Conservation (phyloP, 1,140 invertebrate genomes). For the Apis florea region DNA sequence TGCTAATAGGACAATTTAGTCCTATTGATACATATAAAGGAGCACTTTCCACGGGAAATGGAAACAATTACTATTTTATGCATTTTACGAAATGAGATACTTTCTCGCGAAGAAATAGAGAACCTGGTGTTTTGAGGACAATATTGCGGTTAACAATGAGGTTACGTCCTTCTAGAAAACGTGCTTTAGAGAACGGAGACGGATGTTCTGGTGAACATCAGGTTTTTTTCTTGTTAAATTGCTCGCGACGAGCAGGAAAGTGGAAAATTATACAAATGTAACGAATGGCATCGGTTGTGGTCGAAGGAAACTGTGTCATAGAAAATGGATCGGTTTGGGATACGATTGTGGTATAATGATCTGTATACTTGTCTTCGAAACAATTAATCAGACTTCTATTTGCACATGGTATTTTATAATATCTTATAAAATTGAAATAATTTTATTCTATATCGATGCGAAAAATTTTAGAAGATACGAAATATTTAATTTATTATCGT, state of each 20-base stretch:
- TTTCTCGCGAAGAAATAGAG: constrained; percentile 3
- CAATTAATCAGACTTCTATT: too few species aligned
- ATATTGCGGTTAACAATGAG: constrained; percentile 15
- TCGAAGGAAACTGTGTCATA: not conserved
- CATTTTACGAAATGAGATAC: not conserved
- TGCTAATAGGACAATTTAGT: too few species aligned
- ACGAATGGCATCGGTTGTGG: not conserved
- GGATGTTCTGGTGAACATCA: not conserved
- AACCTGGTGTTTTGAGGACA: not conserved
- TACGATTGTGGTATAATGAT: constrained; percentile 88
- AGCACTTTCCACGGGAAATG: not conserved
- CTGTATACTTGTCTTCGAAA: too few species aligned
- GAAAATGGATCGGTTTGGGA: not conserved
- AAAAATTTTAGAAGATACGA: not conserved
- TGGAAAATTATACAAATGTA: constrained; percentile 15
- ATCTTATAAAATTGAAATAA: too few species aligned
- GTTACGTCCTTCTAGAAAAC: not conserved
- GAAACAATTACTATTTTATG: not conserved
- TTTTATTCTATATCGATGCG: too few species aligned
- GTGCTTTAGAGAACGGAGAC: not conserved
- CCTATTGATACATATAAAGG: not conserved
- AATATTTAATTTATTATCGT: constrained; percentile 89
- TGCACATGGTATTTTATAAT: too few species aligned
- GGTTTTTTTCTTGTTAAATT: constrained; percentile 5
- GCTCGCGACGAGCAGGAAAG: not conserved